phyloP scores from a whole-genome alignment of 1,140 invertebrate species.

The Coptotermes formosanus region DNA sequence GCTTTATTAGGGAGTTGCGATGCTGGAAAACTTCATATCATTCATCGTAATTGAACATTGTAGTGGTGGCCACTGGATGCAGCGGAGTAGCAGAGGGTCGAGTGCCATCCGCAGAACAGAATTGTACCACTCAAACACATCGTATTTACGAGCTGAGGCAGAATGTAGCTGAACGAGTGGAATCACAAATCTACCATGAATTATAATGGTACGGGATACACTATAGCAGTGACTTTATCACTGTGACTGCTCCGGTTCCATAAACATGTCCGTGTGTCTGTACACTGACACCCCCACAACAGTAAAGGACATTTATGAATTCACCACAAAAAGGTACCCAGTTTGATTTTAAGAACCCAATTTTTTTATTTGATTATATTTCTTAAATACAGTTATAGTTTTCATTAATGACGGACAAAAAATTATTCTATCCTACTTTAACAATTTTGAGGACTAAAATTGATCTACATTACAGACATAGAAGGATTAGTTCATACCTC shows the following conservation, averaged over 20 bases:
- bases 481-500: too few species aligned
- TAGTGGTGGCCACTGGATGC: neutral
- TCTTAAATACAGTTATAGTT: too few species aligned
- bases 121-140: neutral
- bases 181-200: slow-evolving; percentile 4
- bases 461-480: too few species aligned
- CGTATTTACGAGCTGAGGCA: neutral
- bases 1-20: neutral
- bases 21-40: neutral
- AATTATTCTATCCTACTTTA: too few species aligned
- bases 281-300: neutral
- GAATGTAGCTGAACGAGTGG: slow-evolving; percentile 13
- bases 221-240: neutral
- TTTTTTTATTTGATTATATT: too few species aligned
- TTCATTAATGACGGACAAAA: too few species aligned
- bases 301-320: neutral
- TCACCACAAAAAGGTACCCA: neutral
- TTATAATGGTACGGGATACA: neutral
- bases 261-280: neutral
- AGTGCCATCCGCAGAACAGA: neutral
- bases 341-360: too few species aligned
- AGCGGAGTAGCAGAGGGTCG: neutral
- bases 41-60: neutral
- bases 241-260: neutral
- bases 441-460: too few species aligned